A percentile compares a stretch with the other conserved stretches of the same genome.
Evolutionary conservation across 2,888 invertebrate species (phyloP).

Genomic region (Acrobasis repandana): DNA sequence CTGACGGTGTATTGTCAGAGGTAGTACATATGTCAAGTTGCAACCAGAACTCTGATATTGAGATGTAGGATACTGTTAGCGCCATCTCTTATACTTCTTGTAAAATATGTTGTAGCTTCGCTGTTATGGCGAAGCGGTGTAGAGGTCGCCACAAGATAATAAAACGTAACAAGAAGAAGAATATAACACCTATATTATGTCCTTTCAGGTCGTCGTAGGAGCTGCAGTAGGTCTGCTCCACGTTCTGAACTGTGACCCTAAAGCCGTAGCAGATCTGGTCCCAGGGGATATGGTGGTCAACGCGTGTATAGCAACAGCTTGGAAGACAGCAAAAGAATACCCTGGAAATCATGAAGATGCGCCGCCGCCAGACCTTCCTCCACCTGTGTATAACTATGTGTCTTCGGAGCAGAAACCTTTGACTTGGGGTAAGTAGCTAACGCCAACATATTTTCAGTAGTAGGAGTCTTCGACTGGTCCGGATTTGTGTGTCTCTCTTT

Average conservation of each 20-base stretch:
- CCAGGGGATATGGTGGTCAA: slow-evolving; percentile 92
- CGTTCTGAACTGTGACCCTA: slow-evolving; percentile 85
- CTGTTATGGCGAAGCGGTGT: no score
- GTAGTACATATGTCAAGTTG: no score
- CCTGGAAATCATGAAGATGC: slow-evolving; percentile 65
- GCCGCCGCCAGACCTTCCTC: slow-evolving; percentile 57
- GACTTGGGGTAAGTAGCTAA: slow-evolving; percentile 87
- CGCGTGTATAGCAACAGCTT: slow-evolving; percentile 86
- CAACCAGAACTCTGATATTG: no score
- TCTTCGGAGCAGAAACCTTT: slow-evolving; percentile 90
- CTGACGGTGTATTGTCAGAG: no score
- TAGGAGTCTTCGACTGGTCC: no score
- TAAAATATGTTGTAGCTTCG: no score
- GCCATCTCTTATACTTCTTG: no score
- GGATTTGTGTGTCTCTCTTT: no score
- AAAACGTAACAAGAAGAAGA: no score
- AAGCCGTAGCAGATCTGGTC: slow-evolving; percentile 87
- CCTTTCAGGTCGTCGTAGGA: slow-evolving; percentile 78
- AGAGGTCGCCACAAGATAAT: no score
- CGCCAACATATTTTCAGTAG: no score
- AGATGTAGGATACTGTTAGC: no score
- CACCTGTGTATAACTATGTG: slow-evolving; percentile 91
- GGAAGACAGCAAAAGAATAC: slow-evolving; percentile 77
- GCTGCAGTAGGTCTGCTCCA: slow-evolving; percentile 88
- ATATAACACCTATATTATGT: not conserved